Conservation (phyloP, 2,797 vertebrate genomes). For the Alauda arvensis region DNA sequence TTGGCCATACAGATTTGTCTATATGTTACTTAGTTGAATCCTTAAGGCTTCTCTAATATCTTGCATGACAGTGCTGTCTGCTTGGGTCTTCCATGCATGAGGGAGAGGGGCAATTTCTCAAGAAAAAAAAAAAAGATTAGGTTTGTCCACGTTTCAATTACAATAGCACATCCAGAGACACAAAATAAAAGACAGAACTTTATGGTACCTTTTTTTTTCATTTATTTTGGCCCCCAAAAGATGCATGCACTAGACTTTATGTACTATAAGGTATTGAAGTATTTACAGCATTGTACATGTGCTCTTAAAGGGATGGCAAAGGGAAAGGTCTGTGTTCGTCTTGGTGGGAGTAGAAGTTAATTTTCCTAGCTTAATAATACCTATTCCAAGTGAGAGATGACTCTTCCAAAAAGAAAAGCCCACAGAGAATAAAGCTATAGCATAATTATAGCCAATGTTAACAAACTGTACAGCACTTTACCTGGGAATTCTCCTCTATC, state of each 20-base stretch:
- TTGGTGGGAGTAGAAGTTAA: slow-evolving; percentile 34
- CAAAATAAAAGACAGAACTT: slow-evolving; percentile 82
- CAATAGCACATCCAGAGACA: slow-evolving; percentile 69
- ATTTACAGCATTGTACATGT: slow-evolving; percentile 95
- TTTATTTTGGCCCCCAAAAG: slow-evolving; percentile 83
- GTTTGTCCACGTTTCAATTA: slow-evolving; percentile 60
- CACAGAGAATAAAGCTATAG: slow-evolving; percentile 55
- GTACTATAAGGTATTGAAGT: slow-evolving; percentile 88
- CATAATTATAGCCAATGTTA: slow-evolving; percentile 45
- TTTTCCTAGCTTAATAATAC: slow-evolving; percentile 52
- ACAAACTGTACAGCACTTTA: slow-evolving; percentile 24
- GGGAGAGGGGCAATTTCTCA: slow-evolving; percentile 37
- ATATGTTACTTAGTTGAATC: slow-evolving; percentile 53
- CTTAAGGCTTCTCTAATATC: slow-evolving; percentile 65
- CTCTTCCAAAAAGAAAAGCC: slow-evolving; percentile 69
- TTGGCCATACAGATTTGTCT: slow-evolving; percentile 57
- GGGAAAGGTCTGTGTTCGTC: slow-evolving; percentile 32
- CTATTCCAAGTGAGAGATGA: slow-evolving; percentile 56
- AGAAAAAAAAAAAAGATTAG: slow-evolving; percentile 1
- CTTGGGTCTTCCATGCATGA: slow-evolving; percentile 72
- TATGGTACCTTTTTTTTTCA: slow-evolving; percentile 71
- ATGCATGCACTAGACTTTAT: slow-evolving; percentile 95
- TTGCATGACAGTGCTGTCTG: slow-evolving; percentile 56
- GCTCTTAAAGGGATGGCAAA: slow-evolving; percentile 69
- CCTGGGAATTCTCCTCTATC: slow-evolving; percentile 21